These are phyloP conservation scores for Bombus balteatus DNA, from an alignment of 1,140 invertebrate species.

Conservation along the genomic window DNA sequence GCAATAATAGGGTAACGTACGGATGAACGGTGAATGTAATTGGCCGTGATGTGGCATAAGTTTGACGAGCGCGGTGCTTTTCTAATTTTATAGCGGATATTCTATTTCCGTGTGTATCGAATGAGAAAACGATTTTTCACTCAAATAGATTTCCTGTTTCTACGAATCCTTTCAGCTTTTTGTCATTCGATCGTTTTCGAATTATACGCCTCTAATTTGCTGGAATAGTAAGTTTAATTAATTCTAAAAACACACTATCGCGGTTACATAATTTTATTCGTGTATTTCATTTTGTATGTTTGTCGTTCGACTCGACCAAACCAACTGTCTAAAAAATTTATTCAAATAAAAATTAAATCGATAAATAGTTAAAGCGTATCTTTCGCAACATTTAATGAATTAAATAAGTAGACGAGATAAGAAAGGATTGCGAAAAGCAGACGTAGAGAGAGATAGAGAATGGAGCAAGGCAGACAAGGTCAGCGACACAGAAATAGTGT, in stretches of 20 bases:
- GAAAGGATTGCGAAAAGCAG: background rate
- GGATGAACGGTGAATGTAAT: slow-evolving; percentile 3
- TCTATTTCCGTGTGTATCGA: background rate
- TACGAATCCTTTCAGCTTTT: background rate
- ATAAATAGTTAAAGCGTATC: background rate
- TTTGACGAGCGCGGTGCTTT: slow-evolving; percentile 10
- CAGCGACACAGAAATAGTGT: slow-evolving; percentile 35
- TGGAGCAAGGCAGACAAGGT: slow-evolving; percentile 4
- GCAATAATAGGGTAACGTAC: slow-evolving; percentile 8
- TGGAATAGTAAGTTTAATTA: background rate
- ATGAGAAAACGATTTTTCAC: background rate
- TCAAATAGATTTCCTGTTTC: background rate
- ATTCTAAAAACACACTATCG: too few species aligned
- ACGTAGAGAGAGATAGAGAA: background rate
- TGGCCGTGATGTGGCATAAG: background rate
- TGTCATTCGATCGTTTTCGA: background rate
- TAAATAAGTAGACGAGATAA: background rate
- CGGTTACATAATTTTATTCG: too few species aligned
- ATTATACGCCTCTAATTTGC: background rate
- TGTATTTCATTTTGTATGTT: background rate
- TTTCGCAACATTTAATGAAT: background rate
- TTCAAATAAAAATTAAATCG: background rate
- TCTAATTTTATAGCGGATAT: slow-evolving; percentile 1
- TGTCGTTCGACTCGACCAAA: too few species aligned
- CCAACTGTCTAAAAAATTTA: background rate